Base-by-base conservation (phyloP, 2,888 invertebrate genomes). In the Eupeodes luniger region DNA sequence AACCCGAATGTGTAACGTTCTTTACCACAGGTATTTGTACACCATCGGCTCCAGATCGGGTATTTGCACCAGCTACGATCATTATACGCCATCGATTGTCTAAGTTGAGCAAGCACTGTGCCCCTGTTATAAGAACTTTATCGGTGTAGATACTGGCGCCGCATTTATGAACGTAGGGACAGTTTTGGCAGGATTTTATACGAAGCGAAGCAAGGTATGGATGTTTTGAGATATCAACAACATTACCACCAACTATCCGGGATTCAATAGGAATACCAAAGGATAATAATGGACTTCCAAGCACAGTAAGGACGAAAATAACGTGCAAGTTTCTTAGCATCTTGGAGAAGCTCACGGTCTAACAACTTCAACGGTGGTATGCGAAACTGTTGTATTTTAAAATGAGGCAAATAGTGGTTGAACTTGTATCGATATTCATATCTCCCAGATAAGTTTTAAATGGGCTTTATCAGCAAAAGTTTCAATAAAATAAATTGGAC, bases 31-130 rank as follows among this genome's bases (percentile, higher is more conserved):
- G 92, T 6, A 95, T 93, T 3, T 95, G 53, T 9, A 91, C 84
- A 1, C 96, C 96, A 81, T 77, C 92, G 0, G 94, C 94, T 0
- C 90, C 81, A 0, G 92, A 90, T 51, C 92, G 94, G 3, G 92
- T 92, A 1, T 94, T 94, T 0, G 95, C 94, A 0, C 95, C 96
- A 1, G 94, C 95, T 0, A 95, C 94, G 14, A 95, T 91, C 84
- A 91, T 90, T 11, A 89, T 90, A 11, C 84, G 84, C 77, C 91
- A 91, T 12, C 90, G 90, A 2, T 90, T 7, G 19, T 59, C 53
- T 0, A 89, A 82, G 3, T 64, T 91, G n/a, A 90, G 87, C 10
- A 92, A 53, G 74, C 93, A 93, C 85, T 93, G 93, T 1, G 93
- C 93, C 4, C 92, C 92, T 4, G 93, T 93, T 0, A 91, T 0